Evolutionary conservation across 64 coral and sea anemone species (phyloP), one percentile per base, ranked within the genome.

Genomic region (Montipora cactus): DNA sequence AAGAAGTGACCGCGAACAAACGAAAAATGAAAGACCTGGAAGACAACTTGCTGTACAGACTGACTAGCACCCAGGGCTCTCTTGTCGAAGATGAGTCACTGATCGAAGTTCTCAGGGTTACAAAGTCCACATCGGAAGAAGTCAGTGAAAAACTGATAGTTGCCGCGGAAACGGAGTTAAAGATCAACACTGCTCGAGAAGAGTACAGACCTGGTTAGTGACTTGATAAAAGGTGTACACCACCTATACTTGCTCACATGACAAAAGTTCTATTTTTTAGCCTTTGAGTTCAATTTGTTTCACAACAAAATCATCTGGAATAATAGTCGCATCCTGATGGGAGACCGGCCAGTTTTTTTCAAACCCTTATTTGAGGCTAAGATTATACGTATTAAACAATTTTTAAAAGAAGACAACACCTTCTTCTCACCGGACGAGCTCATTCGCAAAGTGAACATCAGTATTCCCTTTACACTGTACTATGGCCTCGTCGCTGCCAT

Each of bases 1-100:
- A 99, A 75, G 97, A 99, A 90, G 97, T 99, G 51, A 99, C 97
- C 23, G 95, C 97, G 47, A 99, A 99, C 91, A 99, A 99, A 62
- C 94, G 97, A 18, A 95, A 95, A 59, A 99, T 99, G 97, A 84
- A 99, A 89, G 97, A 99, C 79, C 91, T 99, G 13, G 97, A 99
- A 79, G 97, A 99, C 57, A 99, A 99, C 19, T 80, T 99, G 47
- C 77, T 99, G 11, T 96, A 99, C 88, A 88, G 95, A 89, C 76
- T 99, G 79, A 99, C 97, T 83, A 99, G 97, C 87, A 99, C 97
- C 55, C 97, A 99, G 85, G 97, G 97, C 16, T 99, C 97, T 20
- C 89, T 99, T 0, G 97, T 99, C 18, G 97, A 99, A 87, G 97
- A 99, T 76, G 97, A 99, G 84, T 99, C 97, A 5, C 80, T 99